A percentile compares a stretch with the other conserved stretches of the same genome.
phyloP scores from a whole-genome alignment of 2,113 vertebrate species.

The Lamprologus ornatipinnis region DNA sequence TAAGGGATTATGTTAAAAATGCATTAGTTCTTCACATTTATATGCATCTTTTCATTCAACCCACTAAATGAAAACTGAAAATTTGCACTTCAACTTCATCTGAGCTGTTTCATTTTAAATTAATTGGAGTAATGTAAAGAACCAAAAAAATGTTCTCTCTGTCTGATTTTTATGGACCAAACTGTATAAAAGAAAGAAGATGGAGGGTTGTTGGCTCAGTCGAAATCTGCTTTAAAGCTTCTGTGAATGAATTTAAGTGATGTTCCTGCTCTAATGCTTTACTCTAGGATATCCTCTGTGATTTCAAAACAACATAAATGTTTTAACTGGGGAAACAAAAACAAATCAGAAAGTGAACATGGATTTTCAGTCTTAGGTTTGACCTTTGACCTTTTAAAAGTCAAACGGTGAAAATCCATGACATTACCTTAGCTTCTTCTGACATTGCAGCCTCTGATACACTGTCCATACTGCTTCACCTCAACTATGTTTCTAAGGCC shows the following conservation, averaged over 20 bases:
- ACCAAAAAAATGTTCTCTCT: no score
- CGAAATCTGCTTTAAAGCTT: no score
- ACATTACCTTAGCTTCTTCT: neutral
- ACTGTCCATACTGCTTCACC: neutral
- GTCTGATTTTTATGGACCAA: no score
- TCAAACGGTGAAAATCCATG: neutral
- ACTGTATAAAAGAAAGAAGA: no score
- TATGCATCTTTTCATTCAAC: no score
- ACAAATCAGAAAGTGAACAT: fast-evolving
- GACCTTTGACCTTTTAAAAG: neutral
- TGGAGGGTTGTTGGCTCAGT: no score
- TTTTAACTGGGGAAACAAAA: neutral
- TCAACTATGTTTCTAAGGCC: neutral
- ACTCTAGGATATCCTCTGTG: fast-evolving
- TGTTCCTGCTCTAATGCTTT: neutral
- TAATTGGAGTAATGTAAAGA: no score
- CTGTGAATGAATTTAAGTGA: neutral
- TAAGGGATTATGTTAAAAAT: no score
- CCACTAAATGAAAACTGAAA: no score
- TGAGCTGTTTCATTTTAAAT: no score
- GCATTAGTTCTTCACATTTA: no score
- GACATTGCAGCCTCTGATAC: neutral
- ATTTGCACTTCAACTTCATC: no score
- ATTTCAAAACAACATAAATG: neutral
- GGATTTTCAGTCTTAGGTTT: fast-evolving